These are phyloP conservation scores for Abrostola triplasia DNA, from an alignment of 2,888 invertebrate genomes.

Conservation along the genomic window DNA sequence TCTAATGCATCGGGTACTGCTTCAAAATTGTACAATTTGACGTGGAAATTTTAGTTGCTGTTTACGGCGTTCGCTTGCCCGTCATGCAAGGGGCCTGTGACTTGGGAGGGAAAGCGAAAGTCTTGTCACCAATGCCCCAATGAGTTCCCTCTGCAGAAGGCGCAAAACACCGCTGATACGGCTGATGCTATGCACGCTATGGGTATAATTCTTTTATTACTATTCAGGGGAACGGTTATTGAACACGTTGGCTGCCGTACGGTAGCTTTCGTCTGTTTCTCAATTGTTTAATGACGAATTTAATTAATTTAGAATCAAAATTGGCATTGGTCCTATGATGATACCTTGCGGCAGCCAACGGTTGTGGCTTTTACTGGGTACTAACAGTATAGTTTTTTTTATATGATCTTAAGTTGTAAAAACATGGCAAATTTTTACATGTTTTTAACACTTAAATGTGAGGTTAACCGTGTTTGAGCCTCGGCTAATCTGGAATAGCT, in stretches of 20 bases:
- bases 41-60: conserved; percentile 62
- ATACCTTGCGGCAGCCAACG: not conserved
- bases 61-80: conserved; percentile 82
- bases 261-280: not conserved
- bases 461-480: not conserved
- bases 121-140: conserved; percentile 75
- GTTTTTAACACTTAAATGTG: too few relatives aligned
- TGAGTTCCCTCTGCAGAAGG: conserved; percentile 57
- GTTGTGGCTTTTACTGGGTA: not conserved
- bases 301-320: too few relatives aligned
- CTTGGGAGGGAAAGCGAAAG: conserved; percentile 60
- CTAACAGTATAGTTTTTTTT: not conserved
- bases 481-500: conserved; percentile 22
- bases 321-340: too few relatives aligned
- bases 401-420: not conserved
- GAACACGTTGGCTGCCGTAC: conserved; percentile 1
- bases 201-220: conserved; percentile 20
- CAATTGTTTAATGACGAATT: too few relatives aligned
- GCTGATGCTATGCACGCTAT: conserved; percentile 62
- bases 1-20: too few relatives aligned
- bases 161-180: conserved; percentile 36
- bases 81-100: conserved; percentile 79
- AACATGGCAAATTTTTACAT: not conserved
- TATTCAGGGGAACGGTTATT: not conserved
- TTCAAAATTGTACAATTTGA: too few relatives aligned